Evolutionary conservation across 2,797 vertebrate species (phyloP).

Genomic region (Cyprinella venusta): DNA sequence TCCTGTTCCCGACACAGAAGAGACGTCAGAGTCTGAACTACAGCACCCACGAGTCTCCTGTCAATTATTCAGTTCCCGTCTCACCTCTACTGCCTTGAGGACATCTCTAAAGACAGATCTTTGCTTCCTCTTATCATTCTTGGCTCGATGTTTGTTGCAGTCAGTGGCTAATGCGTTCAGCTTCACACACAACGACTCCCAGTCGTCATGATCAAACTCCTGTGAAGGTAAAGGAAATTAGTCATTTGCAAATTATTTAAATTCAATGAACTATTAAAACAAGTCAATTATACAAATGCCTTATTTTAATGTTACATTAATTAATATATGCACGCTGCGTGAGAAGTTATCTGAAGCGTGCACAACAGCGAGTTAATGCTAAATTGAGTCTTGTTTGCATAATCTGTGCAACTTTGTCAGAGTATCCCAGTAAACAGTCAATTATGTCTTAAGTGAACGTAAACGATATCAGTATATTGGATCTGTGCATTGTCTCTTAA

Average conservation of each 20-base stretch:
- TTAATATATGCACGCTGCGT: too few relatives aligned
- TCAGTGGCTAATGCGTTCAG: constrained; percentile 91
- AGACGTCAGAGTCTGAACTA: background rate
- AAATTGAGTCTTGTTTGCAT: too few relatives aligned
- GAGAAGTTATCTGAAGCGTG: too few relatives aligned
- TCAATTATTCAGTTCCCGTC: constrained; percentile 28
- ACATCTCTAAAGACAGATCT: constrained; percentile 95
- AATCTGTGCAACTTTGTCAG: too few relatives aligned
- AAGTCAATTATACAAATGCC: background rate
- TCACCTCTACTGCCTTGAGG: constrained; percentile 92
- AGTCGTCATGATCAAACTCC: constrained; percentile 91
- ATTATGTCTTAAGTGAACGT: too few relatives aligned
- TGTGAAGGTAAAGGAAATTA: constrained; percentile 57
- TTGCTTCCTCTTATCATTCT: constrained; percentile 96
- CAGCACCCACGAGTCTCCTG: constrained; percentile 1
- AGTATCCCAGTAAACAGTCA: too few relatives aligned
- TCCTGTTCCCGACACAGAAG: constrained; percentile 75
- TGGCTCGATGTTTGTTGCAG: constrained; percentile 95
- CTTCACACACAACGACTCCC: constrained; percentile 88
- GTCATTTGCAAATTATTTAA: background rate
- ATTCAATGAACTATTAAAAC: background rate
- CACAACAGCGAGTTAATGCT: too few relatives aligned
- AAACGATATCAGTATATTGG: too few relatives aligned
- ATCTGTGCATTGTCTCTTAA: too few relatives aligned
- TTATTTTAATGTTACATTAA: background rate